A percentile compares a stretch with the other conserved stretches of the same genome.
These are phyloP conservation scores for Bubo blakistoni DNA, from an alignment of 2,113 vertebrate genomes.

Conservation along the genomic window DNA sequence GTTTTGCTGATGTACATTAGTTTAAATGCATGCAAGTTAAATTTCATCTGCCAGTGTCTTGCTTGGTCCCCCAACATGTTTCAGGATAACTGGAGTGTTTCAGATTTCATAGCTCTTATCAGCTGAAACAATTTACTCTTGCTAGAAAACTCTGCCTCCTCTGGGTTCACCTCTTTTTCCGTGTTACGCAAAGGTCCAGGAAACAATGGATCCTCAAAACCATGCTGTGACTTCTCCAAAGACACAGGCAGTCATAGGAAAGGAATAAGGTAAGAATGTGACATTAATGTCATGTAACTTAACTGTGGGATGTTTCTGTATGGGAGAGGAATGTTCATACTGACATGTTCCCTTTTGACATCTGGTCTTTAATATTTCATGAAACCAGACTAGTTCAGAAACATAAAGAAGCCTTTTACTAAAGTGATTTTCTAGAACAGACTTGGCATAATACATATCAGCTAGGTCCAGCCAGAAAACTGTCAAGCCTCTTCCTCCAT, in stretches of 20 bases:
- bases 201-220: background rate
- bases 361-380: slow-evolving; percentile 61
- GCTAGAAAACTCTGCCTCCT: background rate
- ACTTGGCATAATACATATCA: slow-evolving; percentile 47
- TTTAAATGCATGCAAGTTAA: background rate
- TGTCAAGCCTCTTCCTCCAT: slow-evolving; percentile 15
- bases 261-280: background rate
- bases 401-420: slow-evolving; percentile 60
- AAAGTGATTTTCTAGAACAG: slow-evolving; percentile 61
- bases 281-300: slow-evolving; percentile 21
- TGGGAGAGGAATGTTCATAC: background rate
- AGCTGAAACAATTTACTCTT: background rate
- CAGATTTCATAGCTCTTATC: background rate
- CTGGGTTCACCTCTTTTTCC: background rate
- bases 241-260: background rate
- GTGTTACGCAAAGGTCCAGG: background rate
- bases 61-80: background rate
- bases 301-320: slow-evolving; percentile 1
- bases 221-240: background rate
- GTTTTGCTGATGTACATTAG: background rate
- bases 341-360: slow-evolving; percentile 22
- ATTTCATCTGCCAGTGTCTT: background rate
- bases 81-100: background rate
- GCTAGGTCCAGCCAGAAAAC: slow-evolving; percentile 43
- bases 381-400: slow-evolving; percentile 54